Evolutionary conservation across 2,888 invertebrate genomes (phyloP).

Genomic region (Rhaphigaster nebulosa): DNA sequence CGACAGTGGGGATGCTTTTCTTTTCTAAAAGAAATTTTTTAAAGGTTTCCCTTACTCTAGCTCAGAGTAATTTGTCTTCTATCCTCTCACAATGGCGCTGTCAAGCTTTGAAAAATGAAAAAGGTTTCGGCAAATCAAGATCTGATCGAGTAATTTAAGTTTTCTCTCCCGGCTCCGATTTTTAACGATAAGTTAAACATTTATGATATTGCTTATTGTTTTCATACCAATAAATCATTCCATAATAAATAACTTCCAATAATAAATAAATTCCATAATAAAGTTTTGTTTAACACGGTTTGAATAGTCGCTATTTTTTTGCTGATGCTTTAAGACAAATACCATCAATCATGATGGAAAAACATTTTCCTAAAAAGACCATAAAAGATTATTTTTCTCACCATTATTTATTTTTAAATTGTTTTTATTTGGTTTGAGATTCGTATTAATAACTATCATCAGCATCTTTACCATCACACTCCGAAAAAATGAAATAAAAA

Average conservation of each 20-base stretch:
- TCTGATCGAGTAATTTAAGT: neutral
- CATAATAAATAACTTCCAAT: no score
- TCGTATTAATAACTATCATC: neutral
- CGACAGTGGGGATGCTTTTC: neutral
- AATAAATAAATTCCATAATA: no score
- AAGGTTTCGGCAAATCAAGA: neutral
- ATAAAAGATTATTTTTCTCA: no score
- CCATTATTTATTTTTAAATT: no score
- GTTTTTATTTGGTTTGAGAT: neutral
- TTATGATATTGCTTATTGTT: neutral
- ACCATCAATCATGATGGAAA: no score
- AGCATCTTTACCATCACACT: neutral
- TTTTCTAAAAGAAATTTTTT: neutral
- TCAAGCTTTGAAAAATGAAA: conserved; percentile 18
- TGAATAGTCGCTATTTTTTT: no score
- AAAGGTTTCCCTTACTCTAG: neutral
- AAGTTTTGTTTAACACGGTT: no score
- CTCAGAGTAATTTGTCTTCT: neutral
- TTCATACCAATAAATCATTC: no score
- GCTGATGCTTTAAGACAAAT: no score
- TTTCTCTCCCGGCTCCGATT: neutral
- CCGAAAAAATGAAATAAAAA: neutral
- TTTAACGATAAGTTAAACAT: neutral
- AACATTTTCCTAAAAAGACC: no score
- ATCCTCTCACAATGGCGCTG: neutral